Conservation (phyloP, 2,797 vertebrate species). For the Melanotaenia boesemani region DNA sequence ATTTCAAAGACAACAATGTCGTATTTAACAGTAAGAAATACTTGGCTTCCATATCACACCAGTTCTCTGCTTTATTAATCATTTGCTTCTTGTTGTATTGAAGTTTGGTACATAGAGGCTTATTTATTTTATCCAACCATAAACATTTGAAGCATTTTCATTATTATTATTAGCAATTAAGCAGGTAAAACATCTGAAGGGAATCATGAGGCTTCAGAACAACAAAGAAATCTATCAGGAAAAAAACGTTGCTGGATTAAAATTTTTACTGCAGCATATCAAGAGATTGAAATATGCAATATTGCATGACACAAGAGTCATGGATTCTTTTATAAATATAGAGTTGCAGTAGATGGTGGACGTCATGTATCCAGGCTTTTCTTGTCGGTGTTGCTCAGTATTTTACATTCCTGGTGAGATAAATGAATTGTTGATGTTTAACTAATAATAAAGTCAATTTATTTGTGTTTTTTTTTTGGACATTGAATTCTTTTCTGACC, state of each 20-base stretch:
- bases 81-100: not conserved
- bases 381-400: not conserved
- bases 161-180: not conserved
- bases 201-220: not conserved
- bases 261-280: not conserved
- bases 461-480: not conserved
- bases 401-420: not conserved
- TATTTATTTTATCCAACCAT: too few species aligned
- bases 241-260: not conserved
- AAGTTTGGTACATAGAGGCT: not conserved
- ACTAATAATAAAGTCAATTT: not conserved
- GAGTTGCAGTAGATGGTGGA: not conserved
- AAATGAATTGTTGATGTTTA: not conserved
- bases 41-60: not conserved
- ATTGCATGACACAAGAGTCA: not conserved
- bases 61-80: not conserved
- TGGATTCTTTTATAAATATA: not conserved
- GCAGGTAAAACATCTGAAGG: not conserved
- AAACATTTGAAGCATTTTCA: too few species aligned
- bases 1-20: slow-evolving; percentile 96
- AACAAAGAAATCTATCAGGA: not conserved
- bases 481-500: not conserved
- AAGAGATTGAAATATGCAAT: not conserved
- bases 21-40: slow-evolving; percentile 93
- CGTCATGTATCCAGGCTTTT: not conserved